phyloP scores from a whole-genome alignment of 2,113 vertebrate species.

The Platichthys stellatus region DNA sequence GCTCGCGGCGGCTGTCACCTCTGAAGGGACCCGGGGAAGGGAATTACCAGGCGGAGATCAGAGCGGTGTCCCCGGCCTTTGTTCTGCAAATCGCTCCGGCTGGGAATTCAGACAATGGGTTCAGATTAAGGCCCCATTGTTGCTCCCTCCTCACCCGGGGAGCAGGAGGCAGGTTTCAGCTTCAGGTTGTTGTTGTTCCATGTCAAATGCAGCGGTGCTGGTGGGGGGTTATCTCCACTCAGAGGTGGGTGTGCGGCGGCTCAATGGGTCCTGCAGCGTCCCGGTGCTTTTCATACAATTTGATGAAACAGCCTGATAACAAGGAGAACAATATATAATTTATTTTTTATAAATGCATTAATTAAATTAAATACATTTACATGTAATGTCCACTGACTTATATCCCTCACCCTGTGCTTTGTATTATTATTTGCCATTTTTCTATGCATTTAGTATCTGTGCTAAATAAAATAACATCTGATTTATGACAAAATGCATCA shows the following conservation, averaged over 20 bases:
- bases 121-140: constrained; percentile 69
- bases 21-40: constrained; percentile 48
- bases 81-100: constrained; percentile 58
- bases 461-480: too few relatives aligned
- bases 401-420: neutral
- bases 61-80: constrained; percentile 61
- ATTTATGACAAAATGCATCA: too few relatives aligned
- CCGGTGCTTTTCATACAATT: too few relatives aligned
- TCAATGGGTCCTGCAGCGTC: neutral
- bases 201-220: constrained; percentile 24
- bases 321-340: neutral
- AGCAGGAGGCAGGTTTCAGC: constrained; percentile 47
- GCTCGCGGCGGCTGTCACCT: constrained; percentile 40
- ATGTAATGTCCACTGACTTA: neutral
- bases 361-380: neutral
- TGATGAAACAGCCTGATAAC: neutral
- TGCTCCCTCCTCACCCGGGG: constrained; percentile 22
- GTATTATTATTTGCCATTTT: neutral
- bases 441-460: too few relatives aligned
- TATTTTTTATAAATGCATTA: neutral
- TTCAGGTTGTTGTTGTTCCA: constrained; percentile 19
- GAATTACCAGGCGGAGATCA: constrained; percentile 63
- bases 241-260: constrained; percentile 43
- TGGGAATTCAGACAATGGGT: constrained; percentile 65
- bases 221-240: constrained; percentile 26